Evolutionary conservation across 2,113 vertebrate genomes (phyloP), one percentile per base, ranked within the genome.

Genomic region (Parotia lawesii): DNA sequence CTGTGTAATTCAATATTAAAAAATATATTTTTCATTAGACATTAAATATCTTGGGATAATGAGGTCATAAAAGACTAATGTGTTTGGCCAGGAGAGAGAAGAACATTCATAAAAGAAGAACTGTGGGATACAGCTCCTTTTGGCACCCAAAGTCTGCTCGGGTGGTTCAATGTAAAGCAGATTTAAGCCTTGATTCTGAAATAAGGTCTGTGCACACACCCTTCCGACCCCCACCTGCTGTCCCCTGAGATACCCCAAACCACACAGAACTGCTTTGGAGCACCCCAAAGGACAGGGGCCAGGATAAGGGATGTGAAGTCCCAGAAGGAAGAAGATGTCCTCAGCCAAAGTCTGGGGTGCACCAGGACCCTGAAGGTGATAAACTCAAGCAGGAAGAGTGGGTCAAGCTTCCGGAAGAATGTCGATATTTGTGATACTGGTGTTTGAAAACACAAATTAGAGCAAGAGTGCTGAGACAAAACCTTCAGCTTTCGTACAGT

Each of bases 261-360:
- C 2, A 0, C 18, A 29, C 14, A 29, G 56, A 38, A 24, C 28
- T 53, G 13, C 54, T 64, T 47, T 37, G 40, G 62, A 70, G n/a
- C n/a, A n/a, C 17, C 22, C 5, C 20, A 40, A 31, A 25, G 23
- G 33, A n/a, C 27, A 44, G n/a, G 27, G 9, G 11, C 28, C 11
- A 8, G 24, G 58, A 5, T 24, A 23, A 15, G n/a, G 38, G 28
- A 10, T 0, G 0, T 3, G 6, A 29, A 10, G 1, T 27, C 29
- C 47, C 21, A 6, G n/a, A 47, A 47, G 19, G 47, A 54, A 42
- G 28, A 21, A 42, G 28, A 21, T 45, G 23, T n/a, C 21, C 21
- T 53, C n/a, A 54, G 25, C 48, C 58, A 22, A 38, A 22, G 19
- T 31, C 74, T 6, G 3, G 21, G 24, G 5, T 38, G n/a, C 24